Base-by-base conservation (phyloP, 2,797 vertebrate species). In the Triplophysa bombifrons region DNA sequence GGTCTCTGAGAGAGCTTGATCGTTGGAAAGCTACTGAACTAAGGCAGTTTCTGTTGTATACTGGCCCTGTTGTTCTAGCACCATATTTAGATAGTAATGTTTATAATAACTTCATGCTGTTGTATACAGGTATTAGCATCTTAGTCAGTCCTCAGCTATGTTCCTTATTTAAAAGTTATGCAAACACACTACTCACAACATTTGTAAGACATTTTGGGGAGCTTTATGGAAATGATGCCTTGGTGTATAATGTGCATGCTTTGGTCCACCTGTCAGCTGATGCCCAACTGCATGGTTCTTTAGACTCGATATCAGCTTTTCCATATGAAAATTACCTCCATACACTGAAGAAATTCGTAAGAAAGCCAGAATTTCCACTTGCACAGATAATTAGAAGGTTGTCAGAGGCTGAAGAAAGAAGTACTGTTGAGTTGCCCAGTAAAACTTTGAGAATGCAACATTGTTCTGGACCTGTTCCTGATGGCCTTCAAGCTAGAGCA, bases 401-500 rank as follows among this genome's bases (percentile, higher is more conserved):
- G 34, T 53, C 48, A 34, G 48, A 53, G 48, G 25, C n/a, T 70
- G 10, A 70, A 76, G 8, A 76, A 9, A 65, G 22, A 3, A 66
- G 14, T 9, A 66, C 1, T 41, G n/a, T 76, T 55, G 8, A 66
- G 48, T 22, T 66, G 5, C 44, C 66, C 9, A 64, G 4, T 79
- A 38, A 64, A 38, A 13, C 8, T 63, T 72, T 79, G 38, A 53
- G 56, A 79, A 65, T 6, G 58, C 77, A 79, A 25, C 69, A 72
- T 72, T 78, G 70, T 60, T 53, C 61, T 78, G 66, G 66, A 78
- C 51, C 76, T 58, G 65, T 60, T 27, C 66, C 77, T 27, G 69
- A 72, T 4, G 69, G 69, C 56, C 63, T 27, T 78, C 66, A 67
- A 38, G 50, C 30, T 27, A 56, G 5, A 7, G 30, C 30, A 30